phyloP scores from a whole-genome alignment of 2,113 vertebrate species.

The Cyprinodon variegatus region DNA sequence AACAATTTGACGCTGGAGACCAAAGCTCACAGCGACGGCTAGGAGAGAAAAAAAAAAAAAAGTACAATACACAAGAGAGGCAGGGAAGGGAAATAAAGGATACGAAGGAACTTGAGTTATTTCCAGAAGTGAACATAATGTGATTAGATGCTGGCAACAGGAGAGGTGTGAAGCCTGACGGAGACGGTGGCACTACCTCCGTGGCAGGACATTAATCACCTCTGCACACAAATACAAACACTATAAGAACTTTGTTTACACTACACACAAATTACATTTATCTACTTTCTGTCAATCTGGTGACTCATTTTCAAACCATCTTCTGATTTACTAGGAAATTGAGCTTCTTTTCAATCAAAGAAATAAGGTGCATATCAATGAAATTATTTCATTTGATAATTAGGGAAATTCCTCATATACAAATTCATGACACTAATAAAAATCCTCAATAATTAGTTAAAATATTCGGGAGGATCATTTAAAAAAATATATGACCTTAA shows the following conservation, averaged over 20 bases:
- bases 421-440: too few relatives aligned
- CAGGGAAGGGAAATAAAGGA: neutral
- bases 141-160: conserved; percentile 46
- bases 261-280: conserved; percentile 9
- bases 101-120: conserved; percentile 24
- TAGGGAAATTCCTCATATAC: too few relatives aligned
- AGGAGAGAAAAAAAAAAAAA: conserved; percentile 21
- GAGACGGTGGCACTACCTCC: conserved; percentile 27
- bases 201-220: conserved; percentile 65
- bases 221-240: conserved; percentile 5
- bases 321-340: conserved; percentile 17
- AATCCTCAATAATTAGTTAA: too few relatives aligned
- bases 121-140: conserved; percentile 56
- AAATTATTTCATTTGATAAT: neutral
- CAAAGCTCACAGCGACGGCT: conserved; percentile 31
- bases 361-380: neutral
- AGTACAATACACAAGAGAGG: conserved; percentile 33
- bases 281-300: conserved; percentile 42
- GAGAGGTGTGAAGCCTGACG: conserved; percentile 41
- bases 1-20: conserved; percentile 66
- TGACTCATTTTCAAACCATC: conserved; percentile 41
- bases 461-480: too few relatives aligned
- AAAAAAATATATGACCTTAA: too few relatives aligned
- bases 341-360: neutral
- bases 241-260: conserved; percentile 31